phyloP scores from a whole-genome alignment of 1,140 invertebrate species.

The Nymphalis io region DNA sequence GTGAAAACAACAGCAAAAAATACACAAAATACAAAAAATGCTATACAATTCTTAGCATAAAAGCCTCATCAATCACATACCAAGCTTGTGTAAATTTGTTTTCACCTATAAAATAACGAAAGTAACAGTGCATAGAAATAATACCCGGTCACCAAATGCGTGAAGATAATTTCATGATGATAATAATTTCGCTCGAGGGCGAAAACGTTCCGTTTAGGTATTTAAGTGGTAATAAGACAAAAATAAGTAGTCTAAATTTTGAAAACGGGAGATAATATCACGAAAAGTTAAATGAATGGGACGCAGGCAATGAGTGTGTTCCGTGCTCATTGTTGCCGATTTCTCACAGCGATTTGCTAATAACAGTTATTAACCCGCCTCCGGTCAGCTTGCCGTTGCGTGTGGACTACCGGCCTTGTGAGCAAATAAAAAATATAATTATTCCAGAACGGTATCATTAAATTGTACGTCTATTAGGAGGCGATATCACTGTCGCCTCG shows the following conservation, averaged over 20 bases:
- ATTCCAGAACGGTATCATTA: conserved; percentile 70
- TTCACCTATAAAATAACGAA: conserved; percentile 45
- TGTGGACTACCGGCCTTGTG: conserved; percentile 61
- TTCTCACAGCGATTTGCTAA: conserved; percentile 73
- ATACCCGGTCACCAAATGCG: conserved; percentile 49
- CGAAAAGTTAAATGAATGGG: conserved; percentile 69
- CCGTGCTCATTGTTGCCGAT: conserved; percentile 71
- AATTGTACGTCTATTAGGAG: conserved; percentile 57
- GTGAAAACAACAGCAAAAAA: too few relatives aligned
- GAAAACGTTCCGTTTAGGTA: conserved; percentile 49
- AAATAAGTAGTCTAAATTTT: conserved; percentile 60
- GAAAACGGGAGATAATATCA: conserved; percentile 55
- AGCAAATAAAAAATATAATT: conserved; percentile 69
- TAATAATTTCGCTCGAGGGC: conserved; percentile 58
- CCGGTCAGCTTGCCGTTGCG: conserved; percentile 49
- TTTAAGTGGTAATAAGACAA: conserved; percentile 24
- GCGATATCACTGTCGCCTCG: conserved; percentile 57
- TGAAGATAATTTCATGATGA: conserved; percentile 69
- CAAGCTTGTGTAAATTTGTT: conserved; percentile 26
- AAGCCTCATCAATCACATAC: not conserved
- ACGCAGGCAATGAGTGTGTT: conserved; percentile 63
- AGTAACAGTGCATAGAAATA: conserved; percentile 48
- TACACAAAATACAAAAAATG: too few relatives aligned
- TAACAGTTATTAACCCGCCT: conserved; percentile 69
- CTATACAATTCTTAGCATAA: not conserved